Evolutionary conservation across 2,888 invertebrate species (phyloP), one percentile per base, ranked within the genome.

Genomic region (Trissolcus japonicus): DNA sequence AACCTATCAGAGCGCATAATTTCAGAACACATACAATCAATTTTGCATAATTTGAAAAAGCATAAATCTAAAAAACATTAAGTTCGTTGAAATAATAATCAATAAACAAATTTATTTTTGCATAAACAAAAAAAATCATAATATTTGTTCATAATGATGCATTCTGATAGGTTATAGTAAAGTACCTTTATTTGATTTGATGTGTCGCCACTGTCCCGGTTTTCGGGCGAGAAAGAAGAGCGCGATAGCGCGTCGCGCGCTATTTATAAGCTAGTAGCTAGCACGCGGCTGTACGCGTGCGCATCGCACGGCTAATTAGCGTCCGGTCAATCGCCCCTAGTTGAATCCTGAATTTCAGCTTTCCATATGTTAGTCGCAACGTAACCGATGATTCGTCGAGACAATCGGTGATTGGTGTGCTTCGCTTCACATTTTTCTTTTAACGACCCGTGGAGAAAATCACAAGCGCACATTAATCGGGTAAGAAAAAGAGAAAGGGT

Each of bases 261-360:
- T 80, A 79, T 79, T 80, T 79, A 80, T 79, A 80, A 25, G 62
- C 73, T 66, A 60, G 74, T 75, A 76, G 63, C 65, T 55, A 69
- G 57, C 69, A 57, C 69, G 71, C 59, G 21, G 62, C 55, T 53
- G 67, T 61, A 51, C 62, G 71, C 71, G 65, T 61, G 76, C 75
- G 75, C 68, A 63, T 68, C 65, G 57, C 66, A 17, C 60, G 43
- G 54, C 67, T 75, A 75, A 75, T 75, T 75, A 75, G 74, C 62
- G 68, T 78, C 71, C 74, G 74, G 78, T 74, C 78, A 78, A 74
- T 78, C 71, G 69, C 66, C 55, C 41, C 17, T 60, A 66, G 73
- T 65, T 65, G 67, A 68, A 65, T 72, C 71, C 63, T 76, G 67
- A 76, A 66, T 63, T 72, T 76, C 72, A 72, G 63, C 72, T 72